Conservation (phyloP, 1,140 invertebrate genomes). For the Drosophila kurseongensis region DNA sequence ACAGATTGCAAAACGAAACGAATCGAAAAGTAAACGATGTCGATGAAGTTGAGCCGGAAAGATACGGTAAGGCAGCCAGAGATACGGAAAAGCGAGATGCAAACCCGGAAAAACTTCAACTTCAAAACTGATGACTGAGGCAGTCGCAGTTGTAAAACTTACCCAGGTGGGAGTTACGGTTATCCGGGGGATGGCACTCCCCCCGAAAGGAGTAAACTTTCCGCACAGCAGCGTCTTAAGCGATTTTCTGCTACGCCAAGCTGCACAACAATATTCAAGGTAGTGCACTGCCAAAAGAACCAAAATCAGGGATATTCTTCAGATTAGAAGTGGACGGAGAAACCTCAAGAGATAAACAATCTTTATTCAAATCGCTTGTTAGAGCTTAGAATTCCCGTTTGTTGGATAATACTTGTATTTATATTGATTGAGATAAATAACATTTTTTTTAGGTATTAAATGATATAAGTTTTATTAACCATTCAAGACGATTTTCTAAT, state of each 20-base stretch:
- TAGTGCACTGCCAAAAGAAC: slow-evolving; percentile 22
- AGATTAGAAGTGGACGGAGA: slow-evolving; percentile 3
- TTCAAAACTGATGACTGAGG: slow-evolving; percentile 61
- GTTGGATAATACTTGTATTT: no score
- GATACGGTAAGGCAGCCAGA: slow-evolving; percentile 28
- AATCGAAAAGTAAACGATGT: slow-evolving; percentile 71
- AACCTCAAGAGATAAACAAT: background rate
- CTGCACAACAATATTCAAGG: slow-evolving; percentile 65
- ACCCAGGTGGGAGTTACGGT: slow-evolving; percentile 16
- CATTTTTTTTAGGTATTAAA: no score
- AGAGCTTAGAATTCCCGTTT: no score
- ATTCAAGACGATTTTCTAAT: no score
- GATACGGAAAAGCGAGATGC: slow-evolving; percentile 41
- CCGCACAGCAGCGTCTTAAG: slow-evolving; percentile 62
- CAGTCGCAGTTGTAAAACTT: slow-evolving; percentile 46
- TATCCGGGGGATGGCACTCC: background rate
- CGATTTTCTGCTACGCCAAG: slow-evolving; percentile 69
- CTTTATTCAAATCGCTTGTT: no score
- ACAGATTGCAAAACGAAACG: slow-evolving; percentile 68
- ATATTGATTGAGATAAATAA: no score
- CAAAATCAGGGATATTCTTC: background rate
- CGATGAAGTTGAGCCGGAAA: slow-evolving; percentile 49
- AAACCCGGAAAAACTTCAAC: slow-evolving; percentile 60
- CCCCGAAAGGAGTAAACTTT: slow-evolving; percentile 60
- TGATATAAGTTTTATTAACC: no score